Evolutionary conservation across 2,888 invertebrate genomes (phyloP), one percentile per base, ranked within the genome.

Genomic region (Ichneumoninae sp.): DNA sequence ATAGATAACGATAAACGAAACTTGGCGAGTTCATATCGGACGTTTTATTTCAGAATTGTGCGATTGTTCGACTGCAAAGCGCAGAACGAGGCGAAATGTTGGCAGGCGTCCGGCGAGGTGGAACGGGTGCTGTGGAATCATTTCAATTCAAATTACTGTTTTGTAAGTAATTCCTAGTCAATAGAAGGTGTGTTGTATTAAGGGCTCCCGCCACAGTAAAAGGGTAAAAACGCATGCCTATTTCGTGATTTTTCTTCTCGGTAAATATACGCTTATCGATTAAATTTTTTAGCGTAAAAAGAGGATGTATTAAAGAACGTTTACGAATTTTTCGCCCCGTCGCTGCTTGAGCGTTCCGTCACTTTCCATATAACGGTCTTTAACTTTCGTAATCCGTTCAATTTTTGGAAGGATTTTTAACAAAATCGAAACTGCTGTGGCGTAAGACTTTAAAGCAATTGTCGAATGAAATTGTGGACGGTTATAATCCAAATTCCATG

Each of bases 101-200:
- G 98, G 98, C 88, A 94, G 52, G 94, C 97, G 13, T 94, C 94
- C 33, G 97, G 97, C 0, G 98, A 99, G 95, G 96, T 81, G 19
- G 99, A 99, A 93, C 96, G 96, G 88, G 96, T 98, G 10, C 89
- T 95, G 0, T 99, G 99, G 99, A 97, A 98, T 94, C 95, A 95
- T 57, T 95, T 96, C 86, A 96, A 97, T 91, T 96, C 97, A 0
- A 96, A 96, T 94, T 95, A 96, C 89, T 98, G 97, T 91, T 95
- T 97, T 87, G 97, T 96, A 88, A 94, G 95, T 95, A 83, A 65
- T 60, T 13, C 16, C 33, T n/a, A 3, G 13, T 26, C 13, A 3
- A 16, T 5, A 60, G 13, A 30, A 60, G 5, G 3, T 26, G 1
- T 22, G 33, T 19, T 40, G 7, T 40, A 22, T 54, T 54, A 8